Evolutionary conservation across 2,113 vertebrate genomes (phyloP), one percentile per base, ranked within the genome.

Genomic region (Miniopterus natalensis): DNA sequence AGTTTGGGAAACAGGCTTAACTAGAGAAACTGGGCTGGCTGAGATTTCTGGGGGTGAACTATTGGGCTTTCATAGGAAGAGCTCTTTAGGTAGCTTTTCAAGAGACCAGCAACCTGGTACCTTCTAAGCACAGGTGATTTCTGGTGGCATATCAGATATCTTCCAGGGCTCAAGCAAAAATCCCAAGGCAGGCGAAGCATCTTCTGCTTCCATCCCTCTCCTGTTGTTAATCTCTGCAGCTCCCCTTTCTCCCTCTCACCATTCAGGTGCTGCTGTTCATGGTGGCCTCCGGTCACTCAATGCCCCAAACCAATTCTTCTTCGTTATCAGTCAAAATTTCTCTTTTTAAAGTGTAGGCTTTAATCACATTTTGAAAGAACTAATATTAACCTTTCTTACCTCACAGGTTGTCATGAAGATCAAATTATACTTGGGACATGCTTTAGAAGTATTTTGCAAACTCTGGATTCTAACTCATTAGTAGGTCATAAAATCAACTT

Each of bases 381-480:
- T 36, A 59, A 65, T 66, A 80, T 70, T 59, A 83, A 25, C n/a
- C 40, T 81, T 61, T 12, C 42, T 49, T 70, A 47, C 31, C n/a
- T 92, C 49, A 91, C 17, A 81, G 61, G 18, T 45, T 80, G 23
- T 45, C 86, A 36, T 57, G 23, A 78, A 93, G 36, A 87, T 55
- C 45, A 70, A 71, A 88, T 80, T 36, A 18, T 84, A 86, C 57
- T 45, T 25, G 42, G 20, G 61, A 4, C 20, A 92, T 75, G 29
- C 63, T 78, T 91, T 85, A 51, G 6, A 94, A 74, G 4, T 95
- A 25, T 63, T 87, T 79, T 77, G 20, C 42, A 95, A 88, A 81
- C 47, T 95, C 57, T 68, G 29, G 27, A 80, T 85, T 94, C 78
- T 84, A 88, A 88, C 40, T 89, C 61, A 92, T 74, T 49, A 77